phyloP scores from a whole-genome alignment of 2,888 invertebrate genomes.

The Gerris lacustris region DNA sequence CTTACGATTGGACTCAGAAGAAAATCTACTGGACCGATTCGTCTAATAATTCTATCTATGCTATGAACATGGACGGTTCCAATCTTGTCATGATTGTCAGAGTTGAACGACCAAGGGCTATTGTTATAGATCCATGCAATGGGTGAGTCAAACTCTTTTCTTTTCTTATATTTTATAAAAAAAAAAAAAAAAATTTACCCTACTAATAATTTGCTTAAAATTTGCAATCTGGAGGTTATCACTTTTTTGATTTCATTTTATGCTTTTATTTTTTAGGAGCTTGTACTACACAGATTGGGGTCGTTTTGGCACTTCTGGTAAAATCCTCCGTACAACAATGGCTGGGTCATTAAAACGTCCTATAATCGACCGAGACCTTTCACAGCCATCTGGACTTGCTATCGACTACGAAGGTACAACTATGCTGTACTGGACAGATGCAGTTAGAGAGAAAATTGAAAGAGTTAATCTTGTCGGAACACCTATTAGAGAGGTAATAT shows the following conservation, averaged over 20 bases:
- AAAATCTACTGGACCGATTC: slow-evolving; percentile 98
- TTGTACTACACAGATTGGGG: slow-evolving; percentile 96
- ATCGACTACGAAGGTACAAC: slow-evolving; percentile 82
- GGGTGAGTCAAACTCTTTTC: slow-evolving; percentile 41
- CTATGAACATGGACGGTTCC: slow-evolving; percentile 81
- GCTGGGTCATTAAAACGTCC: slow-evolving; percentile 83
- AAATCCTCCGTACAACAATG: slow-evolving; percentile 91
- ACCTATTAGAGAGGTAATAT: slow-evolving; percentile 54
- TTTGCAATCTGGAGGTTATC: not conserved
- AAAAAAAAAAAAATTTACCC: not conserved
- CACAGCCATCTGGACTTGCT: slow-evolving; percentile 89
- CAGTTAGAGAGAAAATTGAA: slow-evolving; percentile 89
- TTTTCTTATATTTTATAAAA: not conserved
- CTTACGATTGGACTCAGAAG: slow-evolving; percentile 95
- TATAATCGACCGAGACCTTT: slow-evolving; percentile 78
- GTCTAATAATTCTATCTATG: slow-evolving; percentile 83
- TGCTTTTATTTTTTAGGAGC: slow-evolving; percentile 39
- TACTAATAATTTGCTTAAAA: not conserved
- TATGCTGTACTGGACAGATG: slow-evolving; percentile 94
- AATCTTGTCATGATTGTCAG: slow-evolving; percentile 82
- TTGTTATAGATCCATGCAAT: slow-evolving; percentile 93
- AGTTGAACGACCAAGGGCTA: slow-evolving; percentile 85
- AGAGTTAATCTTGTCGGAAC: slow-evolving; percentile 72
- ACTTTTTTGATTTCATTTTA: not conserved
- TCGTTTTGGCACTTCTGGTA: slow-evolving; percentile 79